Evolutionary conservation across 2,888 invertebrate species (phyloP).

Genomic region (Zaprionus obscuricornis): DNA sequence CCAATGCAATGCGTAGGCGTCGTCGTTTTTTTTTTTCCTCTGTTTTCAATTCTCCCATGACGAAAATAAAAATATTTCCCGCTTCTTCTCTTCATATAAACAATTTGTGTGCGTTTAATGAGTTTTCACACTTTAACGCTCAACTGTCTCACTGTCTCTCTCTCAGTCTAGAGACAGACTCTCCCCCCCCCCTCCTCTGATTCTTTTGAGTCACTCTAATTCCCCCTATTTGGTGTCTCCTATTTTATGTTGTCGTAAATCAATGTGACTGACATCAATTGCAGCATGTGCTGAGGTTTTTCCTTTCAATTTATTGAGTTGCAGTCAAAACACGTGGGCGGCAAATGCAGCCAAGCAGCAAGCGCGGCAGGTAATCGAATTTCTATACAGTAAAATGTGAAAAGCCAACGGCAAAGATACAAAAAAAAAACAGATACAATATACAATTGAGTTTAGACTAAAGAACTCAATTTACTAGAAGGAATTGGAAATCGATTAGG

Average conservation of each 20-base stretch:
- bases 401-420: background rate
- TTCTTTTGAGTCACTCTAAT: constrained; percentile 29
- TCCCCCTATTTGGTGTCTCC: constrained; percentile 33
- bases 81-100: constrained; percentile 43
- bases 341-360: no score
- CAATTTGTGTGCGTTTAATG: constrained; percentile 70
- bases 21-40: no score
- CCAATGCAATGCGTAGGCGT: no score
- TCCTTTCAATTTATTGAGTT: constrained; percentile 26
- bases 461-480: no score
- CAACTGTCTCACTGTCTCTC: constrained; percentile 11
- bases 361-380: constrained; percentile 21
- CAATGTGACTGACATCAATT: constrained; percentile 62
- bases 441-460: no score
- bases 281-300: constrained; percentile 52
- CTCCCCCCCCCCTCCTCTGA: no score
- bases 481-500: no score
- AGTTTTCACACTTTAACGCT: constrained; percentile 72
- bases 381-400: background rate
- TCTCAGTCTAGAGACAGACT: no score
- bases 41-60: no score
- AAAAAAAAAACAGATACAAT: background rate
- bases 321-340: constrained; percentile 33
- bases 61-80: no score
- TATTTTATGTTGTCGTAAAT: constrained; percentile 64